Conservation (phyloP, 2,797 vertebrate genomes). For the Ctenochaetus hawaiiensis region DNA sequence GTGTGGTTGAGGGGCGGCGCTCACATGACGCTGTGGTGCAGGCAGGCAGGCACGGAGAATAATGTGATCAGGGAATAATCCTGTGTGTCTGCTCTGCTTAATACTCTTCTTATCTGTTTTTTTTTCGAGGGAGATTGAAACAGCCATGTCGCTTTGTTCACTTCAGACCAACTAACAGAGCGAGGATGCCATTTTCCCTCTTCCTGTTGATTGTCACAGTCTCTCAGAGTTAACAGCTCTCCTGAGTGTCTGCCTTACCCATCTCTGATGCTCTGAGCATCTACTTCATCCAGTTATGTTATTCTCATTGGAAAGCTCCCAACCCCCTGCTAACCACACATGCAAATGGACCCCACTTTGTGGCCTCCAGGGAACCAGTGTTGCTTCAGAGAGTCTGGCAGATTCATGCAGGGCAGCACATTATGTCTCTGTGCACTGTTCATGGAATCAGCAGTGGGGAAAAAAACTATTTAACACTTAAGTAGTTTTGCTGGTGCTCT, state of each 20-base stretch:
- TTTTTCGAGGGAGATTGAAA: constrained; percentile 36
- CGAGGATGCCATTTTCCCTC: constrained; percentile 37
- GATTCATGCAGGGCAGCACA: constrained; percentile 47
- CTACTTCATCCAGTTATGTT: constrained; percentile 61
- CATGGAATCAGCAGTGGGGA: constrained; percentile 25
- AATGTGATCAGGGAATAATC: constrained; percentile 75
- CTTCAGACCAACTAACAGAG: constrained; percentile 36
- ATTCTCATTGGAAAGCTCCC: constrained; percentile 54
- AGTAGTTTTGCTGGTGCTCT: background rate
- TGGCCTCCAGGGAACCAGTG: constrained; percentile 45
- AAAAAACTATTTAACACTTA: background rate
- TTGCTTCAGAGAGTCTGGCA: constrained; percentile 29
- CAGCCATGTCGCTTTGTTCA: constrained; percentile 60
- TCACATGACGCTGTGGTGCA: constrained; percentile 62
- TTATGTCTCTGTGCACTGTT: constrained; percentile 33
- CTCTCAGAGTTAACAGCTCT: constrained; percentile 13
- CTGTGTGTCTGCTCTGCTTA: constrained; percentile 54
- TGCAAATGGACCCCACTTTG: constrained; percentile 64
- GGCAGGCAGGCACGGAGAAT: constrained; percentile 46
- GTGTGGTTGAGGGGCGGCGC: constrained; percentile 64
- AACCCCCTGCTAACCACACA: constrained; percentile 57
- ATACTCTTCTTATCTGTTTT: constrained; percentile 24
- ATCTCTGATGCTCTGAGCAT: constrained; percentile 30
- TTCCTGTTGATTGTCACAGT: constrained; percentile 5
- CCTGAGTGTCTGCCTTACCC: constrained; percentile 5